Conservation (phyloP, 2,113 vertebrate genomes). For the Cephalopterus ornatus region DNA sequence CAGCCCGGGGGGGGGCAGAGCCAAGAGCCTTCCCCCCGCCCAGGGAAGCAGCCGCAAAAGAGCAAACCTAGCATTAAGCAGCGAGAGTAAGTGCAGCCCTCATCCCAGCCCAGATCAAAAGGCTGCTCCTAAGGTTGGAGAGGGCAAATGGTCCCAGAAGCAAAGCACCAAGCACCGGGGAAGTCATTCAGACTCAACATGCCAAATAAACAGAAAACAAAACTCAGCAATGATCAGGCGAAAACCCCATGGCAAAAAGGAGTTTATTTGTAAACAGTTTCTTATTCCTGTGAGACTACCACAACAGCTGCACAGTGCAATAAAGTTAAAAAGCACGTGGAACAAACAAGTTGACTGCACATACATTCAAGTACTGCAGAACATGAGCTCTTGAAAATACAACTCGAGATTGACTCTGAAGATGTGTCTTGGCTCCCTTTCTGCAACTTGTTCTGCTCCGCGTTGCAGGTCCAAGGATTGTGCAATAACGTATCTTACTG, state of each 20-base stretch:
- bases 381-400: neutral
- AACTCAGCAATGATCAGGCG: neutral
- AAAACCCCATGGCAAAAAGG: neutral
- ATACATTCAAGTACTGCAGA: no score
- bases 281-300: neutral
- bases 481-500: neutral
- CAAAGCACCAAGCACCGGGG: neutral
- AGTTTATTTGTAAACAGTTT: neutral
- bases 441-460: neutral
- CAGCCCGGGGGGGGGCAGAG: neutral
- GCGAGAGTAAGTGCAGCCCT: neutral
- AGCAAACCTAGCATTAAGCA: accelerated
- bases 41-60: neutral
- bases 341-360: neutral
- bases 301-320: neutral
- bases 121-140: neutral
- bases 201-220: neutral
- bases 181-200: no score
- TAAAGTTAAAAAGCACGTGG: neutral
- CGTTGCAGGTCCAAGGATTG: neutral
- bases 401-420: accelerated
- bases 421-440: accelerated
- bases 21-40: neutral
- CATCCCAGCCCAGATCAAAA: neutral
- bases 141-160: neutral